Percentiles rank a stretch among this genome's conserved stretches.
These are phyloP conservation scores for Deilephila porcellus DNA, from an alignment of 2,888 invertebrate species.

Conservation along the genomic window DNA sequence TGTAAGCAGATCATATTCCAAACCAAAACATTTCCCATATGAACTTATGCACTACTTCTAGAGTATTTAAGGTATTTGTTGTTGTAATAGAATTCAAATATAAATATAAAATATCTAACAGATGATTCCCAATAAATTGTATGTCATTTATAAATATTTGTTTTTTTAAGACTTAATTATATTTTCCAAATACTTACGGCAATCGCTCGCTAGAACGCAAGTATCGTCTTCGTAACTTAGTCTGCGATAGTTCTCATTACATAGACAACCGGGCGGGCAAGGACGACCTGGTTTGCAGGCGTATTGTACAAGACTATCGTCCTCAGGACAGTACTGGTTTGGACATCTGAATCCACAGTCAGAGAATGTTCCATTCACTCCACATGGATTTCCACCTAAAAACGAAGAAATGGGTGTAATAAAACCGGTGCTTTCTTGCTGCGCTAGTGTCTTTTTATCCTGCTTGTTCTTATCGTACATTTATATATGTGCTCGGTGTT, in stretches of 20 bases:
- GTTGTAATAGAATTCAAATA: too few species aligned
- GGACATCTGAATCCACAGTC: constrained; percentile 53
- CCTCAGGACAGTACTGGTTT: constrained; percentile 52
- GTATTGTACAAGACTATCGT: constrained; percentile 43
- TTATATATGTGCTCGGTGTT: too few species aligned
- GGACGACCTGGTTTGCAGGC: constrained; percentile 50
- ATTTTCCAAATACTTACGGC: constrained; percentile 49
- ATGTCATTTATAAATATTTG: too few species aligned
- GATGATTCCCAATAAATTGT: too few species aligned
- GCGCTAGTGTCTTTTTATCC: too few species aligned
- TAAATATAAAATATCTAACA: too few species aligned
- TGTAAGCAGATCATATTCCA: too few species aligned
- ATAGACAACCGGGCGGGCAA: constrained; percentile 57
- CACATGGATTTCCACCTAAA: constrained; percentile 55
- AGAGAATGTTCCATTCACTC: constrained; percentile 51
- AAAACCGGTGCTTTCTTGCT: not conserved
- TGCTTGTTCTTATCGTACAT: too few species aligned
- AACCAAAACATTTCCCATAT: too few species aligned
- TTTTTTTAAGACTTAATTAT: too few species aligned
- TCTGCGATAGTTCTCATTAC: constrained; percentile 49
- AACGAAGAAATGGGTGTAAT: constrained; percentile 11
- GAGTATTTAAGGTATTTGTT: too few species aligned
- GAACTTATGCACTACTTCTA: too few species aligned
- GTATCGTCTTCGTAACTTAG: constrained; percentile 44
- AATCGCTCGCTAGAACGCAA: constrained; percentile 55